Evolutionary conservation across 2,888 invertebrate genomes (phyloP).

Genomic region (Carcina quercana): DNA sequence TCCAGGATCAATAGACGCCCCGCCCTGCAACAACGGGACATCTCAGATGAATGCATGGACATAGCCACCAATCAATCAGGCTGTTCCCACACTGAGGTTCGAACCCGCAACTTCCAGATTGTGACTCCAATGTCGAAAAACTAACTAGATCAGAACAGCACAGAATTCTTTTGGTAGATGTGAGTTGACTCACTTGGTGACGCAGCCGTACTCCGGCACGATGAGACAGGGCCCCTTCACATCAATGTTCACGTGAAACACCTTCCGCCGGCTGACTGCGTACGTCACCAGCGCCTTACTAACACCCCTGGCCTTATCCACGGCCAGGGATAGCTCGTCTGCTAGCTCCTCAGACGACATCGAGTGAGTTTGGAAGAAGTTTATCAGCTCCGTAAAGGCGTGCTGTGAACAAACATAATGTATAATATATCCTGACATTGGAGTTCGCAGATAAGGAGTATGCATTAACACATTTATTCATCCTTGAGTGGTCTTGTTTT

Average conservation of each 20-base stretch:
- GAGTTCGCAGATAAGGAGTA: too few relatives aligned
- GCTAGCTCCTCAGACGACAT: conserved; percentile 57
- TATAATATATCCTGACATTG: neutral
- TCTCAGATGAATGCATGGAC: too few relatives aligned
- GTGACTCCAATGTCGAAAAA: neutral
- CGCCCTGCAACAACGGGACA: too few relatives aligned
- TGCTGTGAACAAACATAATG: conserved; percentile 61
- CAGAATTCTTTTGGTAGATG: neutral
- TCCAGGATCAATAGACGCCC: conserved; percentile 83
- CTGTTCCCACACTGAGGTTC: too few relatives aligned
- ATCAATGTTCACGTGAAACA: conserved; percentile 82
- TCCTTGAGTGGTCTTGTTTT: too few relatives aligned
- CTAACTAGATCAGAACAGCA: neutral
- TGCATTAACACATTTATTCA: too few relatives aligned
- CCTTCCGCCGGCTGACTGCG: conserved; percentile 67
- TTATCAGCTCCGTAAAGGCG: conserved; percentile 80
- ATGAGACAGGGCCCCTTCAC: conserved; percentile 84
- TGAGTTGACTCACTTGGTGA: conserved; percentile 72
- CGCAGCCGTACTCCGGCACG: conserved; percentile 82
- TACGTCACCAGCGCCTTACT: conserved; percentile 65
- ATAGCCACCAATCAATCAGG: too few relatives aligned
- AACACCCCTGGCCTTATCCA: conserved; percentile 43
- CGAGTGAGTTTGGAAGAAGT: conserved; percentile 78
- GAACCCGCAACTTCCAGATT: too few relatives aligned
- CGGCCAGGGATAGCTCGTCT: conserved; percentile 30